phyloP scores from a whole-genome alignment of 2,888 invertebrate species.

The Eupithecia subumbrata region DNA sequence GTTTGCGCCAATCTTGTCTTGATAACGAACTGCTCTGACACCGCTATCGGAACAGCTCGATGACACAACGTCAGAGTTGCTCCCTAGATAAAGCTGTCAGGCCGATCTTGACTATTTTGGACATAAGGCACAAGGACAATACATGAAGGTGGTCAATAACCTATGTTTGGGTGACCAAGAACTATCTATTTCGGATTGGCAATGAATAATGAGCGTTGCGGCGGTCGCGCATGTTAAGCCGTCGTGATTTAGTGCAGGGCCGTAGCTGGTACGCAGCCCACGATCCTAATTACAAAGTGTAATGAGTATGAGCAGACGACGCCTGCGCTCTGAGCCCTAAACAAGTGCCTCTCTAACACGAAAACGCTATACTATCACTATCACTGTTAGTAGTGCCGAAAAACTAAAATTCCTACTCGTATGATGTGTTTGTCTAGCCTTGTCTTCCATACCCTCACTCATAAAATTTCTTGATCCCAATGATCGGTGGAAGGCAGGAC shows the following conservation, averaged over 20 bases:
- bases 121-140: not conserved
- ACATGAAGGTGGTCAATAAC: conserved; percentile 2
- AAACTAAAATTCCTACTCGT: not conserved
- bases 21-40: conserved; percentile 60
- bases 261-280: conserved; percentile 68
- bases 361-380: not conserved
- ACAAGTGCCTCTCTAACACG: conserved; percentile 2
- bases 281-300: conserved; percentile 81
- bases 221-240: conserved; percentile 66
- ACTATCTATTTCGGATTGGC: conserved; percentile 11
- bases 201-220: conserved; percentile 32
- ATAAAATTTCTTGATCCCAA: not conserved
- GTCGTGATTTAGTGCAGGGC: conserved; percentile 78
- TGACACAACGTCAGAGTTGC: conserved; percentile 45
- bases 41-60: conserved; percentile 39
- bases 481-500: not conserved
- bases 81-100: not conserved
- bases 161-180: conserved; percentile 11
- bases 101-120: not conserved
- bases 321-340: conserved; percentile 49
- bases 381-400: not conserved
- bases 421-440: not conserved
- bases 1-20: conserved; percentile 60
- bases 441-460: not conserved
- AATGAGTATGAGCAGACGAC: conserved; percentile 75